Percentiles rank a stretch among this genome's conserved stretches.
Conservation (phyloP, 2,113 vertebrate species). For the Desmodus rotundus region DNA sequence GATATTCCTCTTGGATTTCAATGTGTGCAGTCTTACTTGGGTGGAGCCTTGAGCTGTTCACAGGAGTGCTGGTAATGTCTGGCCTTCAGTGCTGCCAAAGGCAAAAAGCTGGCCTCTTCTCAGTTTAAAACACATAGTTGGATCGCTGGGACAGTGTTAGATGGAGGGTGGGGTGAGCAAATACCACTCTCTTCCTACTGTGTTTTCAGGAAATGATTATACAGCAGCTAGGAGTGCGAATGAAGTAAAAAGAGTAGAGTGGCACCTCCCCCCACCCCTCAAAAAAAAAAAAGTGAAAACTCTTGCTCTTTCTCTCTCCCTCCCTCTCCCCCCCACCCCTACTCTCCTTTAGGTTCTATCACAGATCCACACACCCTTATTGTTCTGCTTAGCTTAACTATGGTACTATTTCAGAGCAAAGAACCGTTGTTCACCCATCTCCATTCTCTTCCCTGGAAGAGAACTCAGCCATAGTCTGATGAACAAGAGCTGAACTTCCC, state of each 20-base stretch:
- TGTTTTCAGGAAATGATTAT: conserved; percentile 82
- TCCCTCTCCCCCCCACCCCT: too few relatives aligned
- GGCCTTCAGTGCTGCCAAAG: conserved; percentile 81
- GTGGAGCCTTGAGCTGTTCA: conserved; percentile 77
- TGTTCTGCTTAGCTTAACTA: conserved; percentile 74
- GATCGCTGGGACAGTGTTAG: conserved; percentile 71
- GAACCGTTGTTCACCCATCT: conserved; percentile 63
- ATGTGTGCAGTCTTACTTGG: conserved; percentile 75
- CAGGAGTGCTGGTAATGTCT: conserved; percentile 84
- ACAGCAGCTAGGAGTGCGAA: conserved; percentile 77
- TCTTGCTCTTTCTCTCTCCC: neutral
- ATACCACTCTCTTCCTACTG: conserved; percentile 82
- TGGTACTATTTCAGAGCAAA: conserved; percentile 67
- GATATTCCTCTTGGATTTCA: conserved; percentile 65
- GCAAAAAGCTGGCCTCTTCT: conserved; percentile 72
- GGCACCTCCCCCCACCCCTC: conserved; percentile 30
- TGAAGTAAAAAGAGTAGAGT: conserved; percentile 80
- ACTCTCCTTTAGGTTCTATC: conserved; percentile 60
- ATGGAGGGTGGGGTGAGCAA: conserved; percentile 80
- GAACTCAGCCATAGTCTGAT: conserved; percentile 70
- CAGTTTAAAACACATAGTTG: conserved; percentile 72
- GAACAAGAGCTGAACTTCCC: conserved; percentile 62
- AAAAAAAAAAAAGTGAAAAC: neutral
- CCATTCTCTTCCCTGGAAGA: conserved; percentile 62
- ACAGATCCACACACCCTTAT: conserved; percentile 78